These are phyloP conservation scores for Venustoraphidia nigricollis DNA, from an alignment of 2,888 invertebrate species.

Conservation along the genomic window DNA sequence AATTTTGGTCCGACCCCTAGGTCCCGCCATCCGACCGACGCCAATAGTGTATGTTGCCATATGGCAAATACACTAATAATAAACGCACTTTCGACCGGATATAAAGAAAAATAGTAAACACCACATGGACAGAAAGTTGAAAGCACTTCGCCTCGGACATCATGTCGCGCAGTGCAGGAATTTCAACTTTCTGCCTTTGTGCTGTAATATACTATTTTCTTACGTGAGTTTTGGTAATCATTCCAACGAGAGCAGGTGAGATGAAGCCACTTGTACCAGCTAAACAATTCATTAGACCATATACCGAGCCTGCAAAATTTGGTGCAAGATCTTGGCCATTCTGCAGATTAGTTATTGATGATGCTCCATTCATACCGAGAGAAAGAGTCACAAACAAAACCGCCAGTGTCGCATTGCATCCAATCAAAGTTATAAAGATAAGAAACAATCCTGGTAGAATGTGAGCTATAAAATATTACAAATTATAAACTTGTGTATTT, in stretches of 20 bases:
- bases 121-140: too few relatives aligned
- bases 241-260: constrained; percentile 51
- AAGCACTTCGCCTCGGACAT: too few relatives aligned
- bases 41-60: too few relatives aligned
- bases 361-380: constrained; percentile 38
- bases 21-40: too few relatives aligned
- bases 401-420: constrained; percentile 44
- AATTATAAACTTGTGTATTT: too few relatives aligned
- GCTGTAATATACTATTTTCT: too few relatives aligned
- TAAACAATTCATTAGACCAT: constrained; percentile 58
- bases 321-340: constrained; percentile 55
- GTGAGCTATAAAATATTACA: constrained; percentile 21
- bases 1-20: too few relatives aligned
- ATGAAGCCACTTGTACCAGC: constrained; percentile 56
- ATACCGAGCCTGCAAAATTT: constrained; percentile 54
- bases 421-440: constrained; percentile 39
- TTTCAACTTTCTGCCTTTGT: too few relatives aligned
- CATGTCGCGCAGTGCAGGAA: too few relatives aligned
- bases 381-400: constrained; percentile 50
- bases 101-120: too few relatives aligned
- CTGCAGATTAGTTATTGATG: constrained; percentile 25
- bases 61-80: too few relatives aligned
- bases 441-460: constrained; percentile 32
- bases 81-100: too few relatives aligned
- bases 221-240: constrained; percentile 36